Evolutionary conservation across 2,888 invertebrate species (phyloP), one percentile per base, ranked within the genome.

Genomic region (Acleris holmiana): DNA sequence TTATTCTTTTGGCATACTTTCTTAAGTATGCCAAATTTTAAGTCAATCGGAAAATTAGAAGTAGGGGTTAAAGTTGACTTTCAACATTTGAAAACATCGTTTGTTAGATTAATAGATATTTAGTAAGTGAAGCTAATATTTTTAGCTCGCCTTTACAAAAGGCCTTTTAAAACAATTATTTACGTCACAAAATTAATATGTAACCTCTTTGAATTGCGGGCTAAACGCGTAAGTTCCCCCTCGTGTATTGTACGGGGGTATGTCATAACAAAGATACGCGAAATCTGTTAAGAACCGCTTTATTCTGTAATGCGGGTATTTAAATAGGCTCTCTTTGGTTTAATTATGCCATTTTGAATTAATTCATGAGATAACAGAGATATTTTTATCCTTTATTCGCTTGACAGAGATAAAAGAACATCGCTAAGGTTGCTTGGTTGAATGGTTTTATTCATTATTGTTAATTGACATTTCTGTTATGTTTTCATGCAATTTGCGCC

Each of bases 271-370:
- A n/a, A 54, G 46, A 57, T 63, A 47, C 29, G 46, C 2, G 47
- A 48, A 55, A 53, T 59, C 64, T 54, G 53, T 19, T 21, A 54
- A 46, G 53, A 53, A 55, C 55, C 53, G 51, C 53, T 64, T 59
- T 64, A 64, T 59, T 44, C 53, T 17, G 15, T 64, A 64, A 59
- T 64, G 58, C 54, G 58, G 64, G 64, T 49, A 48, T 64, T 64
- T 64, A 64, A 64, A 59, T 29, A 59, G 21, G 51, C 10, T 41
- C 57, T 57, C 21, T 48, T 53, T 4, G 58, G 41, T 54, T 29
- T 64, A 58, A 64, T 59, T 58, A 54, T 53, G 41, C 41, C 58
- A 54, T 54, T 64, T 44, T 54, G 53, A 54, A 48, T 64, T 40
- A 64, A 64, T 57, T 47, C 51, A 41, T 8, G 40, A 47, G 46